Evolutionary conservation across 2,888 invertebrate species (phyloP), one percentile per base, ranked within the genome.

Genomic region (Brachyopa scutellaris): DNA sequence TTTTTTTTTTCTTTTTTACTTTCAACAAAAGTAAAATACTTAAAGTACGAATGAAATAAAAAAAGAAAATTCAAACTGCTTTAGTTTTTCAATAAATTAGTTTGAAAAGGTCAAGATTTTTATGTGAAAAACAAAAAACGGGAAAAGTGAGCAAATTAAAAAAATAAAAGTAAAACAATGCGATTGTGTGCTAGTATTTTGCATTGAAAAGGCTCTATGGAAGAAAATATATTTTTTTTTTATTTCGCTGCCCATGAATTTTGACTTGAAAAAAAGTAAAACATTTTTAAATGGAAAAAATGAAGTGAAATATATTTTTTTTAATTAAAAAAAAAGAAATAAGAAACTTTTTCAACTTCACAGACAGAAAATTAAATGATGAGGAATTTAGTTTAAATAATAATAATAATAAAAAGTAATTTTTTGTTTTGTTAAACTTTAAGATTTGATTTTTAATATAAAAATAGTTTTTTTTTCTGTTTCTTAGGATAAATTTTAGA

Each of bases 401-500:
- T 26, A 45, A 69, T n/a, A 53, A 59, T 26, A 40, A 31, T 33
- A 8, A 47, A 17, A 21, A 31, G 26, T 19, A 33, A 49, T 23
- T 51, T 29, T 59, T 47, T 66, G 61, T 72, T 79, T 67, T 67
- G 55, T 67, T 79, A 73, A 61, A 47, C 17, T 17, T 67, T 55
- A 78, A 72, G 64, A 78, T 59, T 78, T 66, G 55, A 49, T 59
- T 66, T 72, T 59, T 26, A 59, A 29, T 17, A 19, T 61, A 15
- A 51, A 13, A 38, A 15, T 21, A 61, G 42, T 36, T 40, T 55
- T 36, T 66, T 69, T 73, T 74, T 57, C 67, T 64, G 74, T 76
- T 80, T 45, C 59, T 33, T 82, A 82, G 80, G 38, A 82, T 76
- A 82, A 80, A 66, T 82, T 76, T 62, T 82, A 69, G 64, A 66